Conservation (phyloP, 2,888 invertebrate genomes). For the Psylliodes chrysocephalus region DNA sequence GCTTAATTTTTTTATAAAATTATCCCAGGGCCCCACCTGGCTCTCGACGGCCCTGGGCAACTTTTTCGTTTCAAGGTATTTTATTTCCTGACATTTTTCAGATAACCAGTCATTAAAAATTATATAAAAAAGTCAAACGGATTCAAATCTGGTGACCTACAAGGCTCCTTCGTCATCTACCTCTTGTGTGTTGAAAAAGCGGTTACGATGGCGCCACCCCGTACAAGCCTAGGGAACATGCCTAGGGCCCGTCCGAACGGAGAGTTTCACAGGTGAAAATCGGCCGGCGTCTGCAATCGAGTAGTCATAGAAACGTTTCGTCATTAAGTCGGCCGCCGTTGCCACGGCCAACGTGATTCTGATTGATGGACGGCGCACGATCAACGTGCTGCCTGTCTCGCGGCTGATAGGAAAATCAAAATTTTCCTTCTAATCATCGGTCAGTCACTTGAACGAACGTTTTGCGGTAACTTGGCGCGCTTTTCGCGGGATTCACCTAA, state of each 20-base stretch:
- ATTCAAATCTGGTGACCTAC: too few relatives aligned
- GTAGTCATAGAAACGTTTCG: slow-evolving; percentile 54
- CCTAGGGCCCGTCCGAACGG: background rate
- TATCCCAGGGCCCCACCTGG: too few relatives aligned
- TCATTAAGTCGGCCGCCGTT: slow-evolving; percentile 17
- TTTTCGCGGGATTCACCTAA: background rate
- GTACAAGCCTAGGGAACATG: background rate
- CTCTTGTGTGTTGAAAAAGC: too few relatives aligned
- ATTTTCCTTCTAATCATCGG: too few relatives aligned
- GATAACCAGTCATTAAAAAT: too few relatives aligned
- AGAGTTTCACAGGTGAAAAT: slow-evolving; percentile 42
- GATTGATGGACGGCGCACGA: slow-evolving; percentile 32
- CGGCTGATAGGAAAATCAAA: slow-evolving; percentile 50
- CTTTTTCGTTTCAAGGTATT: too few relatives aligned
- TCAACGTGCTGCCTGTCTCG: too few relatives aligned
- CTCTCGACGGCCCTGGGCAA: too few relatives aligned
- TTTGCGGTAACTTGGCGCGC: background rate
- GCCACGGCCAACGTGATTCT: slow-evolving; percentile 27
- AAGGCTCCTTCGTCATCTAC: too few relatives aligned
- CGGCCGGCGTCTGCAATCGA: slow-evolving; percentile 34
- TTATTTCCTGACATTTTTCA: too few relatives aligned
- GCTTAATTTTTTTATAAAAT: too few relatives aligned
- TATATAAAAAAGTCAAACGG: too few relatives aligned
- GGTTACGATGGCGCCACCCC: background rate
- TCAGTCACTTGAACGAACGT: slow-evolving; percentile 10